Base-by-base conservation (phyloP, 2,888 invertebrate genomes). In the Agrotis clavis region DNA sequence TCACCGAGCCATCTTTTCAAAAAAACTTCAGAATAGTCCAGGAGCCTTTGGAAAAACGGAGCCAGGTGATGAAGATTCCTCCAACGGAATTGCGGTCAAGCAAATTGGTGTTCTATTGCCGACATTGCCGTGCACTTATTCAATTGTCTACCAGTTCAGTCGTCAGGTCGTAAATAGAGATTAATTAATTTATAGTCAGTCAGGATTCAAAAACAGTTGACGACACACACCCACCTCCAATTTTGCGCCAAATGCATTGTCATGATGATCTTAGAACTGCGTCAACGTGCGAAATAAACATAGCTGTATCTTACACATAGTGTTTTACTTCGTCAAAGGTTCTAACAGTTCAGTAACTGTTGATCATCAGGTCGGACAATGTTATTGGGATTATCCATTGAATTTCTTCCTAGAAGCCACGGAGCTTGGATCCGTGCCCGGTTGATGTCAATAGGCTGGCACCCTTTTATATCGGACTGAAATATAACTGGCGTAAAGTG, bases 121-220 rank as follows among this genome's bases (percentile, higher is more conserved):
- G 62, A 48, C 13, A 59, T 59, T 71, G n/a, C 25, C 51, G 62
- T 75, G 53, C 63, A 78, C 21, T 78, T 71, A 75, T 75, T 71
- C 63, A 71, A 78, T 71, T 75, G 59, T 18, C 16, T 21, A 45
- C 51, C 18, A 56, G 54, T 47, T 77, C 45, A 61, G 11, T 18
- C 4, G 67, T 54, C 53, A 21, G 30, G n/a, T 21, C 45, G 41
- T 21, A 19, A 61, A 76, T 76, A 61, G 16, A 50, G 50, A 35
- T 7, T 11, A 68, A 67, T 47, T 56, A 21, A 67, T 76, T 47
- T 67, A 74, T 74, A 6, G 45, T n/a, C 21, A 6, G 45, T n/a
- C 21, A 19, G 53, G 16, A 35, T 11, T 47, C n/a, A 14, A 47
- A 21, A 14, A 67, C 35, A 21, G 21, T 11, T 16, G 35, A 14